Conservation (phyloP, 2,888 invertebrate genomes). For the Amphimallon solstitiale region DNA sequence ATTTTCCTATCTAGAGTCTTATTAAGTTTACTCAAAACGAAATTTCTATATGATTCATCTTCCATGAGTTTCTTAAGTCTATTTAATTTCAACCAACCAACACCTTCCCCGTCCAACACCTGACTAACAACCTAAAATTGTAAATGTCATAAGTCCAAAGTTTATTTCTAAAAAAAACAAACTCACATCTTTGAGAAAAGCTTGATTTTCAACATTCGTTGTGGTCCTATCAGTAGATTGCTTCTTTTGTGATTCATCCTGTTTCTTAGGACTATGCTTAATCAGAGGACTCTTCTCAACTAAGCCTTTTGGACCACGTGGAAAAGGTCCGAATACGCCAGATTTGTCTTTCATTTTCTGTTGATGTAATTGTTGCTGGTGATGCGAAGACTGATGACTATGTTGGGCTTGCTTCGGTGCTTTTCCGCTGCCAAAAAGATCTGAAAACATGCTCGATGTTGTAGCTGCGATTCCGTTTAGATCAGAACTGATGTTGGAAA, state of each 20-base stretch:
- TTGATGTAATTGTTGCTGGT: slow-evolving; percentile 53
- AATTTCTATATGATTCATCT: slow-evolving; percentile 96
- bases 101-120: slow-evolving; percentile 91
- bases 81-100: slow-evolving; percentile 95
- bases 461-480: slow-evolving; percentile 93
- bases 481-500: slow-evolving; percentile 92
- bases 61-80: slow-evolving; percentile 96
- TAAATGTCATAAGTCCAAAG: neutral
- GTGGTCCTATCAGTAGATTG: slow-evolving; percentile 77
- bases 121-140: slow-evolving; percentile 75
- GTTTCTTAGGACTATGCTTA: slow-evolving; percentile 77
- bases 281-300: slow-evolving; percentile 92
- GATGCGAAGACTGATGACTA: slow-evolving; percentile 47
- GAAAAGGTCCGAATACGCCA: slow-evolving; percentile 79
- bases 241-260: slow-evolving; percentile 75
- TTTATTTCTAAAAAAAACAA: neutral
- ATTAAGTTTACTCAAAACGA: slow-evolving; percentile 95
- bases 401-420: slow-evolving; percentile 50
- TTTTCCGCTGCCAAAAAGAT: slow-evolving; percentile 84
- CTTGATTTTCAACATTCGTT: slow-evolving; percentile 90
- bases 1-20: slow-evolving; percentile 92
- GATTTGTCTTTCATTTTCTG: slow-evolving; percentile 62
- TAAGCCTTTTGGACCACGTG: slow-evolving; percentile 81
- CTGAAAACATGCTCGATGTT: slow-evolving; percentile 93
- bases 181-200: slow-evolving; percentile 89